A percentile compares a stretch with the other conserved stretches of the same genome.
Evolutionary conservation across 2,113 vertebrate genomes (phyloP).

Genomic region (Rhizomys pruinosus): DNA sequence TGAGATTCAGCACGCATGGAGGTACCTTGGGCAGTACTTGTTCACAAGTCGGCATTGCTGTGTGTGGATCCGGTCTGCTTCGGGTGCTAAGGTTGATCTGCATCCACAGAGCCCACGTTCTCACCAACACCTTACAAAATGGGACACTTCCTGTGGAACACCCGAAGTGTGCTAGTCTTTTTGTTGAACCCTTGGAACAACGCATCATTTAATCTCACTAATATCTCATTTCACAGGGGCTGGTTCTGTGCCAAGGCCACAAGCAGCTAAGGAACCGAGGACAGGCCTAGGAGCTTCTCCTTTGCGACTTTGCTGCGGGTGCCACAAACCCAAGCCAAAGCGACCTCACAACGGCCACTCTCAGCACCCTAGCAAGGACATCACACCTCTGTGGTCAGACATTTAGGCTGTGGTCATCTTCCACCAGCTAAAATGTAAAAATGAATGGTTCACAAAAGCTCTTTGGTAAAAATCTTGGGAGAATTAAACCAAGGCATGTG

Average conservation of each 20-base stretch:
- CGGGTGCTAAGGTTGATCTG: rapidly evolving
- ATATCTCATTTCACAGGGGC: background rate
- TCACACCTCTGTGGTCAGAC: conserved; percentile 20
- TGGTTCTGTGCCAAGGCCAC: background rate
- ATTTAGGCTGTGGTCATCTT: background rate
- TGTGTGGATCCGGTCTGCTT: background rate
- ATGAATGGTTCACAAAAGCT: background rate
- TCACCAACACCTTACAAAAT: background rate
- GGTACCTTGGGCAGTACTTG: rapidly evolving
- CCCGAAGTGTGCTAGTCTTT: background rate
- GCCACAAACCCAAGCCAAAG: background rate
- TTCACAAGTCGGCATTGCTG: background rate
- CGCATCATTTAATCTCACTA: background rate
- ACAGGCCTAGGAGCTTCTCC: background rate
- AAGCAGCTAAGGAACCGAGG: background rate
- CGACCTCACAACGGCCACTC: too few species aligned
- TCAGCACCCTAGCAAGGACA: background rate
- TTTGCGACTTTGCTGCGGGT: background rate
- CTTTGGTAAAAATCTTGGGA: background rate
- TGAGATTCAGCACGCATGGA: rapidly evolving
- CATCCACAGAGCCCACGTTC: background rate
- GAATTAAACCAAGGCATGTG: background rate
- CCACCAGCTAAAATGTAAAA: conserved; percentile 19
- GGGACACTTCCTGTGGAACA: background rate
- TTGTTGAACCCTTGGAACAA: background rate